Conservation (phyloP, 2,113 vertebrate species). For the Zosterops japonicus region DNA sequence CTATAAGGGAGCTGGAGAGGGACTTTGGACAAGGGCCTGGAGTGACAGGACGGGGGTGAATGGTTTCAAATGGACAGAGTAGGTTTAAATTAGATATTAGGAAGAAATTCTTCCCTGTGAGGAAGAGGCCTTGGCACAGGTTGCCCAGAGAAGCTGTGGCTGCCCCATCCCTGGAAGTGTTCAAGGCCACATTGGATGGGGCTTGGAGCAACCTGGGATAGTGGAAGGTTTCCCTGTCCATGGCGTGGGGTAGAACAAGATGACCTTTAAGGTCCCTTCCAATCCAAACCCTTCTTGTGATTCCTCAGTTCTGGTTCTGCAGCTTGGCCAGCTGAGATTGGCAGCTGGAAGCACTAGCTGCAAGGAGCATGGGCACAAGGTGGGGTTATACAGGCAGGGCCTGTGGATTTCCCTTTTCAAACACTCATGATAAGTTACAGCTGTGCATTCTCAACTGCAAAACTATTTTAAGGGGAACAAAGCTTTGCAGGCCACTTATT, state of each 20-base stretch:
- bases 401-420: fast-evolving
- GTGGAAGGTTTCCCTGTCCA: background rate
- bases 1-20: background rate
- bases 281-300: background rate
- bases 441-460: background rate
- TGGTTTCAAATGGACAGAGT: background rate
- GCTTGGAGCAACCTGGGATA: background rate
- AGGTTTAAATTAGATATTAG: background rate
- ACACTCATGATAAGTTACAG: fast-evolving
- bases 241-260: background rate
- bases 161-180: background rate
- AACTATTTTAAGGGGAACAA: background rate
- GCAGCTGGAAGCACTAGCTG: background rate
- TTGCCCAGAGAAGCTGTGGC: background rate
- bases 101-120: background rate
- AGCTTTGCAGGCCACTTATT: background rate
- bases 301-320: background rate
- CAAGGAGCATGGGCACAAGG: fast-evolving
- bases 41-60: background rate
- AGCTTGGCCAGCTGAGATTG: background rate
- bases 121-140: fast-evolving
- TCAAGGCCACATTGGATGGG: fast-evolving
- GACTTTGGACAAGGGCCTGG: background rate
- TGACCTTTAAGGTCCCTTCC: background rate
- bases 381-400: background rate